Conservation (phyloP, 2,113 vertebrate species). For the Microtus richardsoni region DNA sequence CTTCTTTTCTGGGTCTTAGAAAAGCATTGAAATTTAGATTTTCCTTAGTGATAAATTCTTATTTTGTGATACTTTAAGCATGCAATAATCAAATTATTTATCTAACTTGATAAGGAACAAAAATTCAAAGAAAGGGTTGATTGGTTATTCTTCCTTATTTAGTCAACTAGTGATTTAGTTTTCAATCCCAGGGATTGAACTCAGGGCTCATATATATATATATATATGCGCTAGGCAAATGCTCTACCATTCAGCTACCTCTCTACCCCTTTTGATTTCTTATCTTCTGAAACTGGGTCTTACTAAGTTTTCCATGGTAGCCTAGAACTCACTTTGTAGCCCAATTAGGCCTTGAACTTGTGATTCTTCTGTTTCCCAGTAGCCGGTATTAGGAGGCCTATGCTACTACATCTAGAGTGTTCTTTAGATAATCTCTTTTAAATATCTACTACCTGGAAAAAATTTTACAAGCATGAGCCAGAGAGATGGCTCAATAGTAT, state of each 20-base stretch:
- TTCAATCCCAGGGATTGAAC: background rate
- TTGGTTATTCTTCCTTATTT: background rate
- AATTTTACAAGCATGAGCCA: background rate
- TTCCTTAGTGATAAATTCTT: slow-evolving; percentile 6
- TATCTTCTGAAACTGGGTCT: background rate
- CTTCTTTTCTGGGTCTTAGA: background rate
- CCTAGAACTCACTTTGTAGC: background rate
- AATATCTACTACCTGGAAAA: background rate
- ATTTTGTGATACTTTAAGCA: background rate
- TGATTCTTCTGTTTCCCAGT: background rate
- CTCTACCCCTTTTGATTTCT: background rate
- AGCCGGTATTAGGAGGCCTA: background rate
- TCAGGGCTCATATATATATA: background rate
- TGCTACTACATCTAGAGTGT: background rate
- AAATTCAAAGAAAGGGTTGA: background rate
- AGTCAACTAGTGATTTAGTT: background rate
- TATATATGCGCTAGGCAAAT: background rate
- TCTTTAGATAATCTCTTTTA: background rate
- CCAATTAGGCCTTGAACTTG: background rate
- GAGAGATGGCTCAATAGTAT: background rate
- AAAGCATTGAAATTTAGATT: background rate
- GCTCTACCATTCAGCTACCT: background rate
- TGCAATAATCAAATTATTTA: background rate
- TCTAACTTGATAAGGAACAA: slow-evolving; percentile 20
- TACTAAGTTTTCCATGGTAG: background rate